Percentiles rank a stretch among this genome's conserved stretches.
Conservation (phyloP, 2,113 vertebrate species). For the Megalops atlanticus region DNA sequence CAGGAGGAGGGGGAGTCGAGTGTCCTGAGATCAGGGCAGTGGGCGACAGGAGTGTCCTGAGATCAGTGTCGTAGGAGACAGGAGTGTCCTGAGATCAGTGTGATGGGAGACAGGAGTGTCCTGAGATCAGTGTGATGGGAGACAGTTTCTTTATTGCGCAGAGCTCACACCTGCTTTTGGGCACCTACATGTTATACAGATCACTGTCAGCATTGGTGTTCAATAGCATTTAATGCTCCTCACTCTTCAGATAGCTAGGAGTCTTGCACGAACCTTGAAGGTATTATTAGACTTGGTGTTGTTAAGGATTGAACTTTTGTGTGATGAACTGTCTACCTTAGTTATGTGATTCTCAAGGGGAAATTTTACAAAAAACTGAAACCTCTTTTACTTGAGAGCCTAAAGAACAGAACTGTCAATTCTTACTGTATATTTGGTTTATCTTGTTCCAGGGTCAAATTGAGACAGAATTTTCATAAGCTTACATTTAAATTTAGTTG, state of each 20-base stretch:
- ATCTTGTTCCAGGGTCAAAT: too few relatives aligned
- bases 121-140: neutral
- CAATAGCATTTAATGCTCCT: neutral
- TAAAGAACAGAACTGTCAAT: too few relatives aligned
- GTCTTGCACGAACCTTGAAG: neutral
- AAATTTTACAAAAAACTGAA: too few relatives aligned
- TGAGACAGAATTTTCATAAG: too few relatives aligned
- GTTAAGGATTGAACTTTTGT: neutral
- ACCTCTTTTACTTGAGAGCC: too few relatives aligned
- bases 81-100: neutral
- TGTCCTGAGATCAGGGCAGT: neutral
- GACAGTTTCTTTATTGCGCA: neutral
- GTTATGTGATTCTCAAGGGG: too few relatives aligned
- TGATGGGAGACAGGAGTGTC: neutral
- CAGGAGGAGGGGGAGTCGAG: neutral
- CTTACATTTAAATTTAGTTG: too few relatives aligned
- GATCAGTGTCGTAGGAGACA: neutral
- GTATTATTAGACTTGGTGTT: neutral
- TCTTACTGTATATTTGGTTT: too few relatives aligned
- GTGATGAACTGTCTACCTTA: too few relatives aligned
- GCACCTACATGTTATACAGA: neutral
- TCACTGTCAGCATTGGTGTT: neutral
- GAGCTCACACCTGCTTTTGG: neutral
- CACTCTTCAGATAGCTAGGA: neutral
- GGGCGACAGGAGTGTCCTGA: neutral